Base-by-base conservation (phyloP, 2,888 invertebrate genomes). In the Steromphala cineraria region DNA sequence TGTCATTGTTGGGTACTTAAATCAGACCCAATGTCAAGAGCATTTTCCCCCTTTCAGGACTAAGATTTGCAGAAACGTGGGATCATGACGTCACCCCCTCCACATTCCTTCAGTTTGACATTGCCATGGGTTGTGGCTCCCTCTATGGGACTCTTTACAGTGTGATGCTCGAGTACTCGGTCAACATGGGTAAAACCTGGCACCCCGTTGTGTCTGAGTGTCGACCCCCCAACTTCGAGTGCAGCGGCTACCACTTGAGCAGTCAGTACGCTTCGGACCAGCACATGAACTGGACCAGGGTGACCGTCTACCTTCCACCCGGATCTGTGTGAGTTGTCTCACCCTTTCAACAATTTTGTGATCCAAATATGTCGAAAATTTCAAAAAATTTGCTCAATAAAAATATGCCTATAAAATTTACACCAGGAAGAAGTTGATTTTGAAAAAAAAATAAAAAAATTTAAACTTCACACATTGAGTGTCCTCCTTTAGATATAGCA, bases 21-120 rank as follows among this genome's bases (percentile, higher is more conserved):
- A 46, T 10, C 46, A 46, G 46, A 8, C 1, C 1, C 46, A 10
- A 46, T 46, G 46, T 46, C 46, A 10, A 5, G 1, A 10, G 13
- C 13, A 1, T 1, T 46, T 46, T 46, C 46, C 77, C 71, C 36
- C 7, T 40, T 36, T 5, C 79, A 91, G 91, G 85, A 24, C 82
- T 85, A 17, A 86, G 92, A 36, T 93, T 91, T 85, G 93, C 93
- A 17, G 94, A 94, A 85, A 94, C 94, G 0, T 94, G 93, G 93
- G 94, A 94, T 84, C 92, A 92, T 80, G 88, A 91, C 56, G 91
- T 93, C 31, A 91, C 89, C 0, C 91, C 92, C 1, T 90, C 92
- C 2, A 92, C 93, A 0, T 93, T 94, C 84, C 89, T 94, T 0
- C 94, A 94, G 89, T 94, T 94, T 87, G 93, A 94, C 86, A 89